Conservation (phyloP, 92 coral and sea anemone species). For the Epizoanthus ramosus region DNA sequence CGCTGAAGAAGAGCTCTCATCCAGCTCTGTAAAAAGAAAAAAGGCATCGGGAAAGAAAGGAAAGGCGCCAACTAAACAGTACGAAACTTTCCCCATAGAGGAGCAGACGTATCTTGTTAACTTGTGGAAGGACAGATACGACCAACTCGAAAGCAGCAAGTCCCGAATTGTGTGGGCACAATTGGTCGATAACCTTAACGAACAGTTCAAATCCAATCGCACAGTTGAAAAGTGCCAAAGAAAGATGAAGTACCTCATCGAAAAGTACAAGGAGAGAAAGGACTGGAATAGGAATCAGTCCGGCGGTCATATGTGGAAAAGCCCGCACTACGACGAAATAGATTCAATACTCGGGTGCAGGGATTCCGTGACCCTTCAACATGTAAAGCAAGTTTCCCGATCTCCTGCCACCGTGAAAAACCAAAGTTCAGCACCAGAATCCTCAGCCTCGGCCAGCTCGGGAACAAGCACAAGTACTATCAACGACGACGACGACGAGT, state of each 20-base stretch:
- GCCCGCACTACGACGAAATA: constrained; percentile 58
- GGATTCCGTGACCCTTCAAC: too few relatives aligned
- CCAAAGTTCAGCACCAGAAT: too few relatives aligned
- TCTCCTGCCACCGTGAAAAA: too few relatives aligned
- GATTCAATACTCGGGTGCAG: constrained; percentile 50
- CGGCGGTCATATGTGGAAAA: constrained; percentile 57
- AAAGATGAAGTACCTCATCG: constrained; percentile 51
- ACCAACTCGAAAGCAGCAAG: constrained; percentile 44
- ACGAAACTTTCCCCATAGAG: constrained; percentile 39
- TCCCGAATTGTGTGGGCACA: background rate
- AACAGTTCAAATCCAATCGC: background rate
- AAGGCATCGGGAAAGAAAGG: constrained; percentile 21
- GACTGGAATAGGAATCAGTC: constrained; percentile 67
- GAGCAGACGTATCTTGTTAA: constrained; percentile 56
- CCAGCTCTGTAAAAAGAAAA: too few relatives aligned
- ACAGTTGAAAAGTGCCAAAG: constrained; percentile 43
- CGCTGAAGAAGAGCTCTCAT: too few relatives aligned
- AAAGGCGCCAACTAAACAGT: constrained; percentile 38
- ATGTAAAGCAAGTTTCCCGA: too few relatives aligned
- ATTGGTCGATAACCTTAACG: background rate
- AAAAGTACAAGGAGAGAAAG: constrained; percentile 50
- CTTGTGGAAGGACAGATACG: constrained; percentile 42
- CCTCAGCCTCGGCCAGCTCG: too few relatives aligned
- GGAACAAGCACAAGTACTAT: background rate
- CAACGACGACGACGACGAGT: background rate